A percentile compares a stretch with the other conserved stretches of the same genome.
These are phyloP conservation scores for Epiblema foenella DNA, from an alignment of 2,888 invertebrate species.

Conservation along the genomic window DNA sequence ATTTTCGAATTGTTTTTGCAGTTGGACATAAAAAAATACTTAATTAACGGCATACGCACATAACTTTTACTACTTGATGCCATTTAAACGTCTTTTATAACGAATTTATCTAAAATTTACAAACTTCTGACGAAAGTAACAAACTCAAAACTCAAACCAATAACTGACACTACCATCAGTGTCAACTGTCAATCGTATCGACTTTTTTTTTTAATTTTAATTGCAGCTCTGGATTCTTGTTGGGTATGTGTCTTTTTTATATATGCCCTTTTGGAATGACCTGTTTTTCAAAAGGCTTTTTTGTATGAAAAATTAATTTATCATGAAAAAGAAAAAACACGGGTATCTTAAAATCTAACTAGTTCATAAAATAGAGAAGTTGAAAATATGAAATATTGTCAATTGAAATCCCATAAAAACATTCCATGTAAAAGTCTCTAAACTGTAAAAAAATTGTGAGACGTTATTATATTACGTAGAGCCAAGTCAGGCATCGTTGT, in stretches of 20 bases:
- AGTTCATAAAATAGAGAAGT: too few relatives aligned
- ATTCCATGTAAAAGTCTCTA: too few relatives aligned
- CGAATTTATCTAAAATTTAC: neutral
- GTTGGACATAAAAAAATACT: neutral
- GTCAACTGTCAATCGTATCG: neutral
- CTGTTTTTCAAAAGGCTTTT: too few relatives aligned
- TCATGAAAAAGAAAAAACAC: neutral
- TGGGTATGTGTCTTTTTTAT: neutral
- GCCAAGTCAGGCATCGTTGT: too few relatives aligned
- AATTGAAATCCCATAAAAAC: too few relatives aligned
- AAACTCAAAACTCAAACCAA: neutral
- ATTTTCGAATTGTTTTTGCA: too few relatives aligned
- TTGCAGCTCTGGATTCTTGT: conserved; percentile 2
- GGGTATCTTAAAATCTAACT: neutral
- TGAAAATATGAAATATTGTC: too few relatives aligned
- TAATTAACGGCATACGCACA: conserved; percentile 1
- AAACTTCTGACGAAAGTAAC: neutral
- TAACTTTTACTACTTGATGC: neutral
- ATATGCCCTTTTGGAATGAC: neutral
- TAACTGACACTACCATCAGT: neutral
- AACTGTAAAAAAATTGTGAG: too few relatives aligned
- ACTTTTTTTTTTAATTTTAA: neutral
- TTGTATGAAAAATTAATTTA: neutral
- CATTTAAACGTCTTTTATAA: neutral
- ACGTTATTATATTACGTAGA: too few relatives aligned